A percentile compares a stretch with the other conserved stretches of the same genome.
Conservation (phyloP, 2,888 invertebrate genomes). For the Schizaphis graminum region DNA sequence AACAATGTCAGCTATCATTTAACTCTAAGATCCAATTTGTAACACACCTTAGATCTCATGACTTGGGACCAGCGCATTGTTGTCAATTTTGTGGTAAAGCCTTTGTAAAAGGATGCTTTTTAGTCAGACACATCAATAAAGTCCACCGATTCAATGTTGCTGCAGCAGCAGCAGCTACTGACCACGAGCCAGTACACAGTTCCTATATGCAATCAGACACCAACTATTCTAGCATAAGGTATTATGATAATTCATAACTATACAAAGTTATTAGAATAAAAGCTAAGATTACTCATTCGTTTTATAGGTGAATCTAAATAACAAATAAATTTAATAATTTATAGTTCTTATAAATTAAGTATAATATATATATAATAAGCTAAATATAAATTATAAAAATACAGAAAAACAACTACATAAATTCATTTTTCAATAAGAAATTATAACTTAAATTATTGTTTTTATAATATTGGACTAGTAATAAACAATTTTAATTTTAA, state of each 20-base stretch:
- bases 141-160: conserved; percentile 75
- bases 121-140: conserved; percentile 83
- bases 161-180: conserved; percentile 55
- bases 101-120: conserved; percentile 83
- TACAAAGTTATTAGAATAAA: not conserved
- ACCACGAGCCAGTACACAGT: conserved; percentile 65
- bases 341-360: not conserved
- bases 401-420: not conserved
- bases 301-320: not conserved
- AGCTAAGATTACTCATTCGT: not conserved
- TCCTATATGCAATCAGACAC: conserved; percentile 65
- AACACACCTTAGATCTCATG: conserved; percentile 82
- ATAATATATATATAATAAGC: not conserved
- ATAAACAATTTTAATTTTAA: not conserved
- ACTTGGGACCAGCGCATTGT: conserved; percentile 78
- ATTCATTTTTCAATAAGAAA: no score
- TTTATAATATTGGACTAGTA: not conserved
- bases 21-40: conserved; percentile 83
- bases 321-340: not conserved
- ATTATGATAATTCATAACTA: not conserved
- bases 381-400: not conserved
- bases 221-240: conserved; percentile 65
- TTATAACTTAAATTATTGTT: not conserved
- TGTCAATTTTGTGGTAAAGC: conserved; percentile 82
- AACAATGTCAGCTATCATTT: conserved; percentile 81